phyloP scores from a whole-genome alignment of 2,888 invertebrate species.

The Morinoia aosen region DNA sequence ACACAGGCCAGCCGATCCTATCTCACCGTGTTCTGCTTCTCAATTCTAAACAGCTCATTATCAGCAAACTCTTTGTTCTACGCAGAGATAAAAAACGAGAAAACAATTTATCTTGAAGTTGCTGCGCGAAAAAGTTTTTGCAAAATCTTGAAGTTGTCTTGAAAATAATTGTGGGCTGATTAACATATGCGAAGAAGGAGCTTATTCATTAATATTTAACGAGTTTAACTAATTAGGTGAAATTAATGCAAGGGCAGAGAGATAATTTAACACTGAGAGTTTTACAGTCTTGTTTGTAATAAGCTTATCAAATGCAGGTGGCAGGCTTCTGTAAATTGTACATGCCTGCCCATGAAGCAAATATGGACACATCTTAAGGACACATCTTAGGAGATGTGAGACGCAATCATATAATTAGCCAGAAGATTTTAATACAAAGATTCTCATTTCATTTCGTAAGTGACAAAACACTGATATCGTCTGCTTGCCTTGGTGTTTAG shows the following conservation, averaged over 20 bases:
- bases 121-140: neutral
- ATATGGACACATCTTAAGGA: neutral
- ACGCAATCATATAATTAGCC: too few relatives aligned
- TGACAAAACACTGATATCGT: too few relatives aligned
- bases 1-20: neutral
- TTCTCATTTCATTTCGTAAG: too few relatives aligned
- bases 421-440: too few relatives aligned
- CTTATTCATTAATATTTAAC: slow-evolving; percentile 1
- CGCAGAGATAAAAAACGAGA: neutral
- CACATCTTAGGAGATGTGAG: too few relatives aligned
- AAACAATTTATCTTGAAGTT: neutral
- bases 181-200: neutral
- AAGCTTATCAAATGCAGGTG: neutral
- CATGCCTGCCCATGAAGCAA: neutral
- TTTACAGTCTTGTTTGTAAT: neutral
- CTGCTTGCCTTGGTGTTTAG: too few relatives aligned
- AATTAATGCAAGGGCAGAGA: neutral
- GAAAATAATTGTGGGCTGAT: neutral
- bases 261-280: neutral
- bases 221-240: neutral
- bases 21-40: neutral
- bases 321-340: neutral
- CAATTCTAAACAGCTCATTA: slow-evolving; percentile 3
- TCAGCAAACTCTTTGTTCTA: neutral
- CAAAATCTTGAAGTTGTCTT: neutral